phyloP scores from a whole-genome alignment of 2,888 invertebrate species.

The Hololepta plana region DNA sequence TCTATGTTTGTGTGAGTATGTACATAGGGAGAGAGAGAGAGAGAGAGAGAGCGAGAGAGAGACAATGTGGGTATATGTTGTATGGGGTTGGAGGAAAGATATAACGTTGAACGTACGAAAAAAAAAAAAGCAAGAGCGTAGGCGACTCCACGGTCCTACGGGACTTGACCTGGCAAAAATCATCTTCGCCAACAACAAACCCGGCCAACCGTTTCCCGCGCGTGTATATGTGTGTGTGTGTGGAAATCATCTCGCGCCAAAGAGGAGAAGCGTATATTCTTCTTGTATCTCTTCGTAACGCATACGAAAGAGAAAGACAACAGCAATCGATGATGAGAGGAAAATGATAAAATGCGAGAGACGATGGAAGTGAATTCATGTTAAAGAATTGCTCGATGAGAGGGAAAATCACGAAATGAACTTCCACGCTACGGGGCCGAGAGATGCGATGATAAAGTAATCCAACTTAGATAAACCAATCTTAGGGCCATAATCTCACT shows the following conservation, averaged over 20 bases:
- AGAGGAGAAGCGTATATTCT: constrained; percentile 11
- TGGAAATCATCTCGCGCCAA: constrained; percentile 20
- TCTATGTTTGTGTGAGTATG: constrained; percentile 1
- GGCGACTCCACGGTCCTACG: constrained; percentile 14
- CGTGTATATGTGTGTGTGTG: too few species aligned
- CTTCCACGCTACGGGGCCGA: too few species aligned
- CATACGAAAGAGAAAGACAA: too few species aligned
- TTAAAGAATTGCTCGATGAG: constrained; percentile 18
- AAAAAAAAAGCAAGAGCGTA: too few species aligned
- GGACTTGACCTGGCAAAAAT: constrained; percentile 20
- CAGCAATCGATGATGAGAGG: too few species aligned
- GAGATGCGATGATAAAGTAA: constrained; percentile 17
- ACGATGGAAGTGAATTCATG: constrained; percentile 18
- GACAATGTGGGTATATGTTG: too few species aligned
- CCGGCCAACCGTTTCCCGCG: too few species aligned
- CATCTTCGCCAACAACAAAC: constrained; percentile 21
- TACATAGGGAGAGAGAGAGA: constrained; percentile 7
- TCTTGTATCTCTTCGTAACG: too few species aligned
- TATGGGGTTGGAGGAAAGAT: too few species aligned
- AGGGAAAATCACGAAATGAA: constrained; percentile 18
- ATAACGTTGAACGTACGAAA: too few species aligned
- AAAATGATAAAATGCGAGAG: too few species aligned
- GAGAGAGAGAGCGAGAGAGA: constrained; percentile 10
- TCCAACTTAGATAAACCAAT: constrained; percentile 14
- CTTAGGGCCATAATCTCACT: too few species aligned